Percentiles rank a stretch among this genome's conserved stretches.
These are phyloP conservation scores for Caretta caretta DNA, from an alignment of 2,113 vertebrate species.

Conservation along the genomic window DNA sequence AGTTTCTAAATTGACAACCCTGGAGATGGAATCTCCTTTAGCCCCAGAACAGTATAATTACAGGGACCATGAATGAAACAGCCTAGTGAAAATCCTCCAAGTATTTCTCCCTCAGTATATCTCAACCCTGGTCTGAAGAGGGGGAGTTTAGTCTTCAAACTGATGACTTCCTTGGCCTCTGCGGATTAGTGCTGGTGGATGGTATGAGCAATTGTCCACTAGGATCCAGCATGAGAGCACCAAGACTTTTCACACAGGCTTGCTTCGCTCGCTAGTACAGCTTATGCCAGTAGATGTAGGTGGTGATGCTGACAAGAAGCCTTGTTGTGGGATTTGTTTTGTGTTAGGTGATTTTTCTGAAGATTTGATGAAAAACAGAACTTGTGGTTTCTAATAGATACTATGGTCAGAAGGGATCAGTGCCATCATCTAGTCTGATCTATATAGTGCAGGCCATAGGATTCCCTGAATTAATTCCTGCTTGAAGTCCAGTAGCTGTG, in stretches of 20 bases:
- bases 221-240: neutral
- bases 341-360: neutral
- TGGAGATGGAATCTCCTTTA: constrained; percentile 15
- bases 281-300: neutral
- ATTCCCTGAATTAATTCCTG: neutral
- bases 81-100: neutral
- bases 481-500: neutral
- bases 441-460: neutral
- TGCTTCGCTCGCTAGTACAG: neutral
- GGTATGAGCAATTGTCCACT: fast-evolving
- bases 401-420: neutral
- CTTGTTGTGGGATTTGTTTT: neutral
- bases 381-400: neutral
- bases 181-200: neutral
- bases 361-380: neutral
- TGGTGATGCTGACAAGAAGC: neutral
- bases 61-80: constrained; percentile 7
- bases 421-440: neutral
- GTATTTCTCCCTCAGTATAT: neutral
- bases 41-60: neutral
- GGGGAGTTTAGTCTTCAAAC: neutral
- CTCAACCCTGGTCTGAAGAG: neutral
- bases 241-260: neutral
- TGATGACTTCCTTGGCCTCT: neutral
- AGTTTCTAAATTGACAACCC: constrained; percentile 9